A percentile compares a stretch with the other conserved stretches of the same genome.
Evolutionary conservation across 2,888 invertebrate genomes (phyloP).

Genomic region (Lutraria lutraria): DNA sequence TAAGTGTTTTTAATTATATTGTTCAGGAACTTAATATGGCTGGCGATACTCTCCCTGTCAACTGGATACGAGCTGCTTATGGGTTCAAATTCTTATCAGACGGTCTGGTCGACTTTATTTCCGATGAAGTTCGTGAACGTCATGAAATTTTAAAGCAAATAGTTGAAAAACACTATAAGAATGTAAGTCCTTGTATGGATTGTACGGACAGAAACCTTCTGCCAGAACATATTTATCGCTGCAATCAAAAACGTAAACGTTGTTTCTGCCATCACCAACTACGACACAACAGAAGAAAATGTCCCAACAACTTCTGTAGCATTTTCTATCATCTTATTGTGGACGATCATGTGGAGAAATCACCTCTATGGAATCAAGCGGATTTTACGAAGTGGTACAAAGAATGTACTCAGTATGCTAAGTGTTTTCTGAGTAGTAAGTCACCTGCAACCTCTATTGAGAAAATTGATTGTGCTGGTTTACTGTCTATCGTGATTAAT

Average conservation of each 20-base stretch:
- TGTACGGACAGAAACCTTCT: not conserved
- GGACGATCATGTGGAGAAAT: not conserved
- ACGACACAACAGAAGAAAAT: not conserved
- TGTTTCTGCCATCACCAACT: not conserved
- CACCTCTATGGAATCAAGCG: not conserved
- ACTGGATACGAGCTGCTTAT: not conserved
- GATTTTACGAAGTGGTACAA: not conserved
- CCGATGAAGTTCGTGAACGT: not conserved
- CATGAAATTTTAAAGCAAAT: not conserved
- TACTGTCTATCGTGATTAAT: slow-evolving; percentile 29
- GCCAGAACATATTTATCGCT: not conserved
- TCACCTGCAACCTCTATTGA: not conserved
- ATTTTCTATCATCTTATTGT: not conserved
- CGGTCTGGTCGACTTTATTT: not conserved
- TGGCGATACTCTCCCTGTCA: not conserved
- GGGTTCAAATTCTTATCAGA: not conserved
- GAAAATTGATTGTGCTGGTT: slow-evolving; percentile 13
- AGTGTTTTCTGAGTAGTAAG: not conserved
- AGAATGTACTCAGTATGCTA: not conserved
- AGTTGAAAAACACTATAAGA: not conserved
- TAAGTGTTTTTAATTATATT: not conserved
- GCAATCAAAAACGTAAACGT: not conserved
- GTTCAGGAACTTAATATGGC: not conserved
- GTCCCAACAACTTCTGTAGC: not conserved
- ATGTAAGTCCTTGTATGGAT: not conserved